Conservation (phyloP, 1,140 invertebrate genomes). For the Anadara kagoshimensis region DNA sequence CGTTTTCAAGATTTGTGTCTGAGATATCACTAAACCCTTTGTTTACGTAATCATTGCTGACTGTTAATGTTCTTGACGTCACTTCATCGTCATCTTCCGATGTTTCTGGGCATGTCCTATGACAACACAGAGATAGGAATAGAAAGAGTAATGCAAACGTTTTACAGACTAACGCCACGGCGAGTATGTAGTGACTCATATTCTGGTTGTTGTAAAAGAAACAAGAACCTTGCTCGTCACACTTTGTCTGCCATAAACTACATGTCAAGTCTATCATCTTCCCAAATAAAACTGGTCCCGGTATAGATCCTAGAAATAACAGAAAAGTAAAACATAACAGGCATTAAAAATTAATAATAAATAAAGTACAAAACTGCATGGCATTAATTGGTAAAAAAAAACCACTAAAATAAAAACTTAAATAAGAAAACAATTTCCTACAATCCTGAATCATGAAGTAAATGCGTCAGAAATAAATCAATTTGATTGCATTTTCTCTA, state of each 20-base stretch:
- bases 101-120: slow-evolving; percentile 47
- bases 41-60: no score
- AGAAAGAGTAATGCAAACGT: slow-evolving; percentile 61
- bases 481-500: no score
- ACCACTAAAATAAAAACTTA: no score
- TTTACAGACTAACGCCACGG: slow-evolving; percentile 54
- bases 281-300: slow-evolving; percentile 73
- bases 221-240: slow-evolving; percentile 58
- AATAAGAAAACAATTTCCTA: no score
- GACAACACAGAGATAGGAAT: slow-evolving; percentile 58
- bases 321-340: neutral
- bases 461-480: no score
- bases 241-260: slow-evolving; percentile 67
- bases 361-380: no score
- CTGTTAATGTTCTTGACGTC: no score
- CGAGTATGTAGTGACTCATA: slow-evolving; percentile 67
- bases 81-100: neutral
- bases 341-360: no score
- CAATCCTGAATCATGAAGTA: no score
- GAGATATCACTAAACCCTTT: no score
- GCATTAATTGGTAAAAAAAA: no score
- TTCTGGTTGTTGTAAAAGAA: slow-evolving; percentile 68
- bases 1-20: no score
- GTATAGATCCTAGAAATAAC: slow-evolving; percentile 69
- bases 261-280: slow-evolving; percentile 73